Evolutionary conservation across 2,113 vertebrate species (phyloP).

Genomic region (Oreochromis aureus): DNA sequence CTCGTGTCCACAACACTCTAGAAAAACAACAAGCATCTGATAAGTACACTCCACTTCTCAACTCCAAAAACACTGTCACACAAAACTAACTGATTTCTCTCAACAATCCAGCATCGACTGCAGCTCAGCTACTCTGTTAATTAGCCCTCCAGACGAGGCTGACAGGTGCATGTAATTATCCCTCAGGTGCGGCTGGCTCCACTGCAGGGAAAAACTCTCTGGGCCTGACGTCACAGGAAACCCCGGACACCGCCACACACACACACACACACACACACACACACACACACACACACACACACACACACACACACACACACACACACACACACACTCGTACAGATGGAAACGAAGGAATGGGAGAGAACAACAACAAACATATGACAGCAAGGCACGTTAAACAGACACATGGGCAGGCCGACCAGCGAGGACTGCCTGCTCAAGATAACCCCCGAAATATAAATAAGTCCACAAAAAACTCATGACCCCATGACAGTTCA

Average conservation of each 20-base stretch:
- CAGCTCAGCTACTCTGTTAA: background rate
- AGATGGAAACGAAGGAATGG: background rate
- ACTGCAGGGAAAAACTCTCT: background rate
- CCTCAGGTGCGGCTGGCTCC: background rate
- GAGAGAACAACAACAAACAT: background rate
- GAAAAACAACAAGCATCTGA: fast-evolving
- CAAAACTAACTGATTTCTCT: background rate
- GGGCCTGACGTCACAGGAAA: background rate
- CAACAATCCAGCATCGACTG: fast-evolving
- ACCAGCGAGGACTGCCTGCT: background rate
- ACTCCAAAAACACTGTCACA: background rate
- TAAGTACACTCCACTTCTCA: fast-evolving
- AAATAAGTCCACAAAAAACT: fast-evolving
- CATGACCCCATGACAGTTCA: fast-evolving
- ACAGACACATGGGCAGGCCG: background rate
- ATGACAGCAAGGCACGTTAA: background rate
- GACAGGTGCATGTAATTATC: fast-evolving
- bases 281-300: fast-evolving
- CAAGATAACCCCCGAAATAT: background rate
- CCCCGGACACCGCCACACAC: fast-evolving
- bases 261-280: no score
- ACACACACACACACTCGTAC: background rate
- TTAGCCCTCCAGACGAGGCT: background rate
- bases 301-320: fast-evolving
- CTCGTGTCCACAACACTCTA: no score